phyloP scores from a whole-genome alignment of 2,113 vertebrate species.

The Urocynchramus pylzowi region DNA sequence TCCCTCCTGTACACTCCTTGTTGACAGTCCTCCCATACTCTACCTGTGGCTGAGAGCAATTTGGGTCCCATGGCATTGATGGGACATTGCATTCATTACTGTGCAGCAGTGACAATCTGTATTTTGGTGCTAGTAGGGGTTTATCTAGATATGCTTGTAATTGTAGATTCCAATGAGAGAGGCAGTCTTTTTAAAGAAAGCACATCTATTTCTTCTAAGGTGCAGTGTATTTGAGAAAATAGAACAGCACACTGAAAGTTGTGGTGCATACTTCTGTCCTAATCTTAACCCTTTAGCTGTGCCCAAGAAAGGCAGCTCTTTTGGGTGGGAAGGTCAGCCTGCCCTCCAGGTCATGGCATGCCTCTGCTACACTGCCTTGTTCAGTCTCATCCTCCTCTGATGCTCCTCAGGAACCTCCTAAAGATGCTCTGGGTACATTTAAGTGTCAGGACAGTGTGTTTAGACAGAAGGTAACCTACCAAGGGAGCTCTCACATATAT shows the following conservation, averaged over 20 bases:
- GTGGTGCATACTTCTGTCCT: neutral
- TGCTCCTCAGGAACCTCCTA: neutral
- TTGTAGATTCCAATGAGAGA: neutral
- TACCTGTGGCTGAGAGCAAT: neutral
- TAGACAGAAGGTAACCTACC: slow-evolving; percentile 11
- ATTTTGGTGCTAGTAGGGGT: neutral
- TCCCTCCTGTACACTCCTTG: neutral
- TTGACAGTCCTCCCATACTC: neutral
- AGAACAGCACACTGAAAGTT: neutral
- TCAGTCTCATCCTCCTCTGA: neutral
- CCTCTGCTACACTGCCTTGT: neutral
- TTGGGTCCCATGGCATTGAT: neutral
- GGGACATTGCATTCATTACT: neutral
- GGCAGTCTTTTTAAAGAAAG: neutral
- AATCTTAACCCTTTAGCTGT: neutral
- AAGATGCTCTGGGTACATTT: neutral
- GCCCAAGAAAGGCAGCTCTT: neutral
- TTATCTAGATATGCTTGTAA: neutral
- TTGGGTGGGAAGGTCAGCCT: neutral
- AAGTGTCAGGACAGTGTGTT: neutral
- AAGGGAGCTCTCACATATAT: neutral
- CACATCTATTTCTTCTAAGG: neutral
- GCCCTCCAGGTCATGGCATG: neutral
- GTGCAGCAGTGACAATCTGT: neutral
- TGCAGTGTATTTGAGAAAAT: accelerated